phyloP scores from a whole-genome alignment of 2,113 vertebrate species.

The Bucco capensis region DNA sequence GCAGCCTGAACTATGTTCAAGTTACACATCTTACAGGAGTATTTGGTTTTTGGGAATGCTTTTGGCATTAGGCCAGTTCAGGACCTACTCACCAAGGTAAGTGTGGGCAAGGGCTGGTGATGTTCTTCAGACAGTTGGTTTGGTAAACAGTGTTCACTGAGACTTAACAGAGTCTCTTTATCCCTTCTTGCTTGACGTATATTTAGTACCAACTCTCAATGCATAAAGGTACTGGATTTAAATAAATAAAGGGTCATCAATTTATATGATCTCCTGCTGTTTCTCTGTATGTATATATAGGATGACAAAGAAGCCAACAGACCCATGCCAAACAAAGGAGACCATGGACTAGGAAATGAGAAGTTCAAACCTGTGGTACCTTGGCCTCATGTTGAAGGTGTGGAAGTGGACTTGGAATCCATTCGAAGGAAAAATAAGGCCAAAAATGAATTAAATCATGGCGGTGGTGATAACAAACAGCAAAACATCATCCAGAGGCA shows the following conservation, averaged over 20 bases:
- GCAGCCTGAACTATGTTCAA: background rate
- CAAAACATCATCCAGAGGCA: conserved; percentile 89
- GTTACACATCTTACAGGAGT: fast-evolving
- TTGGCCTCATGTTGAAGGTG: conserved; percentile 96
- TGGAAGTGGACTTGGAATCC: conserved; percentile 95
- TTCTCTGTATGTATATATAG: conserved; percentile 67
- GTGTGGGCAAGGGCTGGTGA: background rate
- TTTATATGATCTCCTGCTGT: conserved; percentile 33
- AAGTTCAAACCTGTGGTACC: conserved; percentile 92
- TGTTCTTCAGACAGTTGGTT: background rate
- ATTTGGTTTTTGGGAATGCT: background rate
- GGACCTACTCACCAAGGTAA: background rate
- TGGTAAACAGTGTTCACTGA: background rate
- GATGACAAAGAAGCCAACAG: conserved; percentile 75
- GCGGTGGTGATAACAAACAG: conserved; percentile 76
- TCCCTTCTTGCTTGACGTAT: background rate
- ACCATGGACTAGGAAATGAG: conserved; percentile 76
- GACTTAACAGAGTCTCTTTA: background rate
- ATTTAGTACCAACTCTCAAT: background rate
- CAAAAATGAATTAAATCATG: conserved; percentile 73
- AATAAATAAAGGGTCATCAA: background rate
- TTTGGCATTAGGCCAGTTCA: background rate
- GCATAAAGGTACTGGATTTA: background rate
- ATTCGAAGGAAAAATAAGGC: conserved; percentile 87
- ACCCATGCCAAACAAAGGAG: conserved; percentile 73